Conservation (phyloP, 1,140 invertebrate species). For the Ruditapes philippinarum region DNA sequence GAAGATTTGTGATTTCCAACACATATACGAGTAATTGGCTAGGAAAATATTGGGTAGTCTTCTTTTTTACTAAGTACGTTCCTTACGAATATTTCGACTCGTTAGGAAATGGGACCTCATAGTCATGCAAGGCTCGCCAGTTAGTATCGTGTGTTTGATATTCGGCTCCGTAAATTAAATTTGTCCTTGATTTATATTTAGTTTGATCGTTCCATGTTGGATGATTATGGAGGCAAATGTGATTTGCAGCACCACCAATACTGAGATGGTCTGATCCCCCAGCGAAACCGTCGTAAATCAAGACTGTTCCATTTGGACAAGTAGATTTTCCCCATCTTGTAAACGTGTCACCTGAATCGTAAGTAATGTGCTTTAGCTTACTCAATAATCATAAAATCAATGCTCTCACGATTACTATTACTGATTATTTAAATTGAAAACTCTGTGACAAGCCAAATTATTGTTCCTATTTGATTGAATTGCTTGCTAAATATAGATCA, state of each 20-base stretch:
- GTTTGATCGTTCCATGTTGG: neutral
- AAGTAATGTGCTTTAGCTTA: no score
- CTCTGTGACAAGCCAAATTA: no score
- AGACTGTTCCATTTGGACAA: neutral
- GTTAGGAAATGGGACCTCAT: conserved; percentile 71
- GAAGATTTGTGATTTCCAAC: no score
- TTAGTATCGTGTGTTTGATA: conserved; percentile 86
- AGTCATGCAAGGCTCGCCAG: conserved; percentile 11
- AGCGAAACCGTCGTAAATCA: conserved; percentile 15
- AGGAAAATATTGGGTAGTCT: no score
- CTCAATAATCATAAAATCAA: no score
- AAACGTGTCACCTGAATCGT: no score
- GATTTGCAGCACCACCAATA: neutral
- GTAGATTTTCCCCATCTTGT: conserved; percentile 36
- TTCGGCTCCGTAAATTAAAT: conserved; percentile 68
- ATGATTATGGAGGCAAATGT: neutral
- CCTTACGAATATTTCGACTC: no score
- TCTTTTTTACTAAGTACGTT: neutral
- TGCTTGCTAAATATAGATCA: no score
- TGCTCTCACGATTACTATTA: no score
- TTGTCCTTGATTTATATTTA: neutral
- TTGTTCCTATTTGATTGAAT: no score
- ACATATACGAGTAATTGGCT: no score
- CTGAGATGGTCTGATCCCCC: neutral
- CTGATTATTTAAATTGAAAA: no score